Percentiles rank a stretch among this genome's conserved stretches.
These are phyloP conservation scores for Nymphalis polychloros DNA, from an alignment of 2,888 invertebrate genomes.

Conservation along the genomic window DNA sequence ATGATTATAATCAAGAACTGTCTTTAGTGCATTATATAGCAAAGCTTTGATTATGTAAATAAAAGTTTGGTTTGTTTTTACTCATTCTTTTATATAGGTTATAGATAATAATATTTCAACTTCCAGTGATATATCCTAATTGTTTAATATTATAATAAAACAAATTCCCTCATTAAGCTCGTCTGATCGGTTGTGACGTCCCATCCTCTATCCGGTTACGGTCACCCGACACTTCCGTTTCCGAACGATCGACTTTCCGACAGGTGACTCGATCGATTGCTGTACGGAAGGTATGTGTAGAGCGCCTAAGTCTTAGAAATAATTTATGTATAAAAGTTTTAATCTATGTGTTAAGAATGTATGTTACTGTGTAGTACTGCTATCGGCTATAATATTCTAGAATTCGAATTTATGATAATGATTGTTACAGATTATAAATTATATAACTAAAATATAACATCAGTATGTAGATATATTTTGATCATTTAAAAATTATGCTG, in stretches of 20 bases:
- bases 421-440: too few species aligned
- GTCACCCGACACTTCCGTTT: slow-evolving; percentile 75
- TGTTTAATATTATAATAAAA: slow-evolving; percentile 15
- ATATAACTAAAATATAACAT: too few species aligned
- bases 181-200: slow-evolving; percentile 41
- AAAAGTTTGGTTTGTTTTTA: too few species aligned
- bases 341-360: neutral
- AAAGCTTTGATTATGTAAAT: too few species aligned
- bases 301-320: neutral
- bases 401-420: too few species aligned
- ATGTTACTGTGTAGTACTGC: neutral
- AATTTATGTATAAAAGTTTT: neutral
- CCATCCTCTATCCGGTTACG: slow-evolving; percentile 61
- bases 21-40: too few species aligned
- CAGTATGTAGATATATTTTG: too few species aligned
- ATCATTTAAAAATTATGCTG: too few species aligned
- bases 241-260: slow-evolving; percentile 70
- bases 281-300: slow-evolving; percentile 29
- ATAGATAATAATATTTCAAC: too few species aligned
- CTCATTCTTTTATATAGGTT: too few species aligned
- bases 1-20: too few species aligned
- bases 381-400: too few species aligned
- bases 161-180: slow-evolving; percentile 29
- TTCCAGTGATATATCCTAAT: neutral
- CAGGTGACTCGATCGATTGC: slow-evolving; percentile 57